A percentile compares a stretch with the other conserved stretches of the same genome.
These are phyloP conservation scores for Scophthalmus maximus DNA, from an alignment of 2,113 vertebrate genomes.

Conservation along the genomic window DNA sequence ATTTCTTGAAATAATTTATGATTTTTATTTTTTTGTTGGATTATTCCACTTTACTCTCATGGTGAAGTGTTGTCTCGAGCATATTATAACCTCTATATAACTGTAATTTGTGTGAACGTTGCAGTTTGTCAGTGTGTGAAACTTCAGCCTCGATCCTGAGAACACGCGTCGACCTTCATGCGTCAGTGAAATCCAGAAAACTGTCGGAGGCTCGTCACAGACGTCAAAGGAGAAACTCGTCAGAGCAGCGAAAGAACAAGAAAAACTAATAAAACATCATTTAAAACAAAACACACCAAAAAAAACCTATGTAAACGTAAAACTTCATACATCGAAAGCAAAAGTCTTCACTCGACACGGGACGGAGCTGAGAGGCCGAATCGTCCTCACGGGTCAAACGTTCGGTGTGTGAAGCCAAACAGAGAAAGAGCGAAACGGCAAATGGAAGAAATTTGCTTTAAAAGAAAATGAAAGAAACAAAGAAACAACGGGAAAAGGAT, in stretches of 20 bases:
- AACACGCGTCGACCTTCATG: slow-evolving; percentile 5
- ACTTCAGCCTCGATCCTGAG: slow-evolving; percentile 51
- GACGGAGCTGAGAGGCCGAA: too few species aligned
- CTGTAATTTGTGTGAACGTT: slow-evolving; percentile 1
- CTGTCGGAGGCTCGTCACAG: neutral
- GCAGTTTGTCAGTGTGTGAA: slow-evolving; percentile 44
- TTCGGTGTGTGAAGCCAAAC: too few species aligned
- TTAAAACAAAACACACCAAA: slow-evolving; percentile 31
- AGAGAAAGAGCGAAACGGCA: too few species aligned
- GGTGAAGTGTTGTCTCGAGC: slow-evolving; percentile 48
- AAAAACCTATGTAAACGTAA: slow-evolving; percentile 64
- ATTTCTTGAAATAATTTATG: slow-evolving; percentile 1
- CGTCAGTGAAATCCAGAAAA: too few species aligned
- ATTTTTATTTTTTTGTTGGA: slow-evolving; percentile 33
- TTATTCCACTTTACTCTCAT: slow-evolving; percentile 30
- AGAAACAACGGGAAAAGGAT: too few species aligned
- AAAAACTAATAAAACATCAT: slow-evolving; percentile 36
- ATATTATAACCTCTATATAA: neutral
- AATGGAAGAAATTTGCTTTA: too few species aligned
- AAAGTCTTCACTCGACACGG: slow-evolving; percentile 21
- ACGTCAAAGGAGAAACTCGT: neutral
- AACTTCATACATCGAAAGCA: slow-evolving; percentile 40
- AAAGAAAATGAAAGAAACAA: too few species aligned
- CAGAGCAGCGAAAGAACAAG: slow-evolving; percentile 36
- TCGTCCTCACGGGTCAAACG: too few species aligned